phyloP scores from a whole-genome alignment of 2,113 vertebrate genomes.

The Oryzias curvinotus region DNA sequence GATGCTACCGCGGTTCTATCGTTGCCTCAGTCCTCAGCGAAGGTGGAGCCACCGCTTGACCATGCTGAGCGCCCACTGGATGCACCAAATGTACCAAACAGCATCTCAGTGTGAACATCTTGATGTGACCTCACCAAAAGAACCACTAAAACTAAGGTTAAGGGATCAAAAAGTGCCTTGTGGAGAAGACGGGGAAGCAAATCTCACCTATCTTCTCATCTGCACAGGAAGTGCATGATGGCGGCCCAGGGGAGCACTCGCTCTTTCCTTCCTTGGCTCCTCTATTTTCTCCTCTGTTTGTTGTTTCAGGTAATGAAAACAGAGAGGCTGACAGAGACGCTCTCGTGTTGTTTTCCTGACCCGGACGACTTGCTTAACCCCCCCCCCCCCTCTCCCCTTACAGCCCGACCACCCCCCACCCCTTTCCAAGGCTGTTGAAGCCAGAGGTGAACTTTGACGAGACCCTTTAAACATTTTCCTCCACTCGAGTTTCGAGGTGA shows the following conservation, averaged over 20 bases:
- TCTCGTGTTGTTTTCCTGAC: conserved; percentile 70
- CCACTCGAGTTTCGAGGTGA: conserved; percentile 38
- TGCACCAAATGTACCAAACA: conserved; percentile 5
- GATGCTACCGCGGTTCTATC: conserved; percentile 36
- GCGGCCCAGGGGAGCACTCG: conserved; percentile 61
- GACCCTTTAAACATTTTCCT: conserved; percentile 42
- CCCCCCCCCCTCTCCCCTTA: conserved; percentile 37
- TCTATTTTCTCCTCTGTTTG: conserved; percentile 49
- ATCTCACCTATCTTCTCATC: conserved; percentile 72
- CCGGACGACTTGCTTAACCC: conserved; percentile 64
- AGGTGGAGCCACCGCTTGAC: too few relatives aligned
- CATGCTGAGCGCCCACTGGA: conserved; percentile 41
- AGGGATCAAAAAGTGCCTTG: not conserved
- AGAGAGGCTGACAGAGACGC: conserved; percentile 70
- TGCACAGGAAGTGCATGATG: conserved; percentile 70
- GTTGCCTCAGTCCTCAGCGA: conserved; percentile 50
- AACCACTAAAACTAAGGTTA: not conserved
- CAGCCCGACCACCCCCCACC: too few relatives aligned
- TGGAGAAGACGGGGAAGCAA: conserved; percentile 31
- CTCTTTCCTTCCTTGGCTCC: conserved; percentile 61
- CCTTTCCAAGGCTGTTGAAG: conserved; percentile 47
- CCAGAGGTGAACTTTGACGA: conserved; percentile 71
- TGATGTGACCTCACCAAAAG: not conserved
- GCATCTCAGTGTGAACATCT: too few relatives aligned
- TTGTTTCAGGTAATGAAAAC: conserved; percentile 79